phyloP scores from a whole-genome alignment of 2,113 vertebrate species.

The Boleophthalmus pectinirostris region DNA sequence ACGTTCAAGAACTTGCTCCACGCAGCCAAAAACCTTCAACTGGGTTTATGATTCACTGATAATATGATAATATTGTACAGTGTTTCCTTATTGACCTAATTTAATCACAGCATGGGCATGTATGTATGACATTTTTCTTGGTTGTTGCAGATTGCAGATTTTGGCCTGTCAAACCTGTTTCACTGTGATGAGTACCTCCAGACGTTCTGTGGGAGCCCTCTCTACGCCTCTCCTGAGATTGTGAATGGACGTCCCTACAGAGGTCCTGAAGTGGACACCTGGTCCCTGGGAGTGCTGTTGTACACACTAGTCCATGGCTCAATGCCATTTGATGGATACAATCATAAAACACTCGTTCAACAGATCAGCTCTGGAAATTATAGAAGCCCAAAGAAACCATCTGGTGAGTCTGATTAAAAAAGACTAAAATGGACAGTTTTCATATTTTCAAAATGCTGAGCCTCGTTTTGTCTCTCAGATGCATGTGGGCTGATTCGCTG shows the following conservation, averaged over 20 bases:
- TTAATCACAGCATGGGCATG: background rate
- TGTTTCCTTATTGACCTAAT: background rate
- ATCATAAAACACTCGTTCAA: slow-evolving; percentile 87
- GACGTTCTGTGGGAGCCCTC: slow-evolving; percentile 93
- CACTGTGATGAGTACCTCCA: slow-evolving; percentile 88
- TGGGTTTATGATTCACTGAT: background rate
- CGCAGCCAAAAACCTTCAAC: background rate
- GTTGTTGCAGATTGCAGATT: slow-evolving; percentile 89
- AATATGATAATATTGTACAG: background rate
- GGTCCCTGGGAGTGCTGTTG: slow-evolving; percentile 93
- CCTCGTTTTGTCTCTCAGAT: slow-evolving; percentile 72
- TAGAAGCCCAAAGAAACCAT: slow-evolving; percentile 85
- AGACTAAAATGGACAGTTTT: background rate
- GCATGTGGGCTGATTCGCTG: slow-evolving; percentile 96
- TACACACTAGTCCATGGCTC: slow-evolving; percentile 93
- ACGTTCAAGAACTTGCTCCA: slow-evolving; percentile 21
- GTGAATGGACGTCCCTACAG: slow-evolving; percentile 92
- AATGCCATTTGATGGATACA: slow-evolving; percentile 93
- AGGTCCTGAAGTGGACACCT: slow-evolving; percentile 94
- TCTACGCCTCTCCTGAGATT: slow-evolving; percentile 96
- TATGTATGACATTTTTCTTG: background rate
- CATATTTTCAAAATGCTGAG: background rate
- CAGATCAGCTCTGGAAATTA: slow-evolving; percentile 93
- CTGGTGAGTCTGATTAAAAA: slow-evolving; percentile 73
- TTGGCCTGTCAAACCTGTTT: slow-evolving; percentile 93